phyloP scores from a whole-genome alignment of 2,888 invertebrate species.

The Heliconius ethilla region DNA sequence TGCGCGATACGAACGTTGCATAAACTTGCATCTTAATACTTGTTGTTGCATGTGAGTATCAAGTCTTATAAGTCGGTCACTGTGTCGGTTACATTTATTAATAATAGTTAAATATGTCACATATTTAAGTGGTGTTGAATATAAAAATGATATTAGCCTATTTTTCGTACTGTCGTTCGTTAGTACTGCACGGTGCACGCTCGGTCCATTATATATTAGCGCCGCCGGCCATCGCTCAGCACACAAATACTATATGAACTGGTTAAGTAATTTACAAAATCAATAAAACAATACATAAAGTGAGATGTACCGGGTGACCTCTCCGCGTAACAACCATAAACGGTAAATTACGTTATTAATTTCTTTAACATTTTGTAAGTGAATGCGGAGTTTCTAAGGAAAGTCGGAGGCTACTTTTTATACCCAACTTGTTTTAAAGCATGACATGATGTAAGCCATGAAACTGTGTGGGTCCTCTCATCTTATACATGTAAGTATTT shows the following conservation, averaged over 20 bases:
- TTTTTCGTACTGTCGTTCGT: too few species aligned
- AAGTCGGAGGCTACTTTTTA: neutral
- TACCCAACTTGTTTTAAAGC: neutral
- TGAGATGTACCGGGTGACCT: conserved; percentile 18
- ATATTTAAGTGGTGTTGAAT: too few species aligned
- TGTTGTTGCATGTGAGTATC: too few species aligned
- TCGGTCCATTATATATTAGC: neutral
- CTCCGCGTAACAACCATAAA: too few species aligned
- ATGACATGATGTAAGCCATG: neutral
- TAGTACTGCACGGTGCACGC: neutral
- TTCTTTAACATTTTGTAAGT: conserved; percentile 18
- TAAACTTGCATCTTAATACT: conserved; percentile 49
- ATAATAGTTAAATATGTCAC: too few species aligned
- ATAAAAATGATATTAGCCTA: too few species aligned
- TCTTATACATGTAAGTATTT: too few species aligned
- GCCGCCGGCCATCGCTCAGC: neutral
- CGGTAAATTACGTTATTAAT: too few species aligned
- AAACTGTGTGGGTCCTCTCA: neutral
- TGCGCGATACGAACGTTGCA: conserved; percentile 63
- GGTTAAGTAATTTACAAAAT: conserved; percentile 8
- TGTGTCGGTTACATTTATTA: too few species aligned
- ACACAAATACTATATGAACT: neutral
- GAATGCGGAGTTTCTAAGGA: neutral
- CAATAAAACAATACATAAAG: conserved; percentile 25
- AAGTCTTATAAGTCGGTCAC: neutral